Base-by-base conservation (phyloP, 2,113 vertebrate genomes). In the Canis aureus region DNA sequence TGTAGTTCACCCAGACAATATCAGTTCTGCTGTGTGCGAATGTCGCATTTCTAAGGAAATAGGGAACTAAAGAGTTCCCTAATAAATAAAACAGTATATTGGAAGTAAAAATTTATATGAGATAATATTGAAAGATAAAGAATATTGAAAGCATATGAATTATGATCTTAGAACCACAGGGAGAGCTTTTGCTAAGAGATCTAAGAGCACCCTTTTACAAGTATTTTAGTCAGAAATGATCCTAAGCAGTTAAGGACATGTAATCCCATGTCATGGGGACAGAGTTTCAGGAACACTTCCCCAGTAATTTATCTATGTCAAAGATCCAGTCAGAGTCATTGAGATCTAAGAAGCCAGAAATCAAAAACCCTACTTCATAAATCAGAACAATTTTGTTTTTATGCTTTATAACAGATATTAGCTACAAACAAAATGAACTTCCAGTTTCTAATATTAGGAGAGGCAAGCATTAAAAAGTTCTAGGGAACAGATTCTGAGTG, bases 341-440 rank as follows among this genome's bases (percentile, higher is more conserved):
- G 43, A 81, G 55, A 91, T 71, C 73, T 59, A 53, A 86, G 66
- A 55, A 78, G 59, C 8, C 69, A 16, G 12, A 82, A 89, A 66
- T 86, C 60, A 86, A 90, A 85, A 94, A 19, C 73, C 78, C 60
- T 57, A 67, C 80, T 22, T 78, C 62, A 88, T 57, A 82, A 59
- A 94, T 57, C 78, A 79, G 22, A 96, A 43, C 19, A 80, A 25
- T 92, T 93, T 93, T 55, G 16, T 86, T 79, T 85, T 66, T 69
- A 82, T 67, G 71, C 60, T 94, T 96, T 62, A 2, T 80, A 80
- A 78, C 49, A 97, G 79, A 84, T 38, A 32, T 80, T 51, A 81
- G 13, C 71, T 53, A 84, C 60, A 86, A 62, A 89, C 32, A 79
- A 91, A 93, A 94, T 93, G 93, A 91, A 85, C 85, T 85, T 91